Base-by-base conservation (phyloP, 1,140 invertebrate species). In the Mamestra configurata region DNA sequence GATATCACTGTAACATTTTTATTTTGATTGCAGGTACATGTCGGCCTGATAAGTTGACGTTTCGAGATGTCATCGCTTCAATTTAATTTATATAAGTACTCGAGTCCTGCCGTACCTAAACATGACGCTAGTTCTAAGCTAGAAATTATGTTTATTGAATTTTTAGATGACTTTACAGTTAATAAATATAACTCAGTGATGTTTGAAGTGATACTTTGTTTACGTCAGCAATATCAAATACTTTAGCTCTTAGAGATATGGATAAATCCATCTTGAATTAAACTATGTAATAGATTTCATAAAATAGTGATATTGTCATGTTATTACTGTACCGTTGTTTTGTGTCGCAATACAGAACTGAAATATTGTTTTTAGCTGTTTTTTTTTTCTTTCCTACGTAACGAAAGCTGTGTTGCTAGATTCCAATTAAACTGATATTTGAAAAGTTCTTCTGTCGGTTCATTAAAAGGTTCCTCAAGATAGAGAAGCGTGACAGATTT, bases 1-100 rank as follows among this genome's bases (percentile, higher is more conserved):
- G 18, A 43, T 22, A n/a, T 53, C 10, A 46, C 68, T 72, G 31
- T n/a, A n/a, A 72, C 15, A 8, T 27, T 53, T 75, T 64, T 68
- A 46, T 70, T 78, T 80, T 51, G 7, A 64, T 85, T 83, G 35
- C 84, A 85, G 84, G 81, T 83, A 83, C 78, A 81, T 85, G 84
- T 57, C 70, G 46, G 79, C 79, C 59, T 80, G 55, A 59, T 59
- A 59, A 40, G 43, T 71, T 57, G 18, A 55, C 70, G 61, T 70
- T 51, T 51, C 24, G 43, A 53, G 68, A 53, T 27, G 53, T 37
- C 49, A 37, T 49, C 68, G 68, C 46, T 72, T 72, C 24, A 68
- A 61, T 61, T 7, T 31, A 31, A 46, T 68, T 72, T 53, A 53
- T 53, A 72, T 72, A n/a, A n/a, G n/a, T n/a, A 72, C 46, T 53